phyloP scores from a whole-genome alignment of 2,888 invertebrate species.

The Carabus problematicus region DNA sequence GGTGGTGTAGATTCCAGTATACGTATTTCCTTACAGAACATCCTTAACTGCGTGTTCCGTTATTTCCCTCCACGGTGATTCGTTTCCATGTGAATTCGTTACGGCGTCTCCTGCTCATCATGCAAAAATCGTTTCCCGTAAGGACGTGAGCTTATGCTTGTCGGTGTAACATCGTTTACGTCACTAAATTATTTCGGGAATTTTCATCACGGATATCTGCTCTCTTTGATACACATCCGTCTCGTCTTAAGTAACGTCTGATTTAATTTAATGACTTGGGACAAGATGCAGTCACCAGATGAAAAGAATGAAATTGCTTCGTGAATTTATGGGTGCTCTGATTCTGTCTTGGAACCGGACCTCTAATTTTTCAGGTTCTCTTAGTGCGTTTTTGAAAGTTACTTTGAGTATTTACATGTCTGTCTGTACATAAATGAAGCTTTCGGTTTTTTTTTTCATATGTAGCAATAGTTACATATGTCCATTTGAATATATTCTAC shows the following conservation, averaged over 20 bases:
- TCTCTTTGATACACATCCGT: conserved; percentile 1
- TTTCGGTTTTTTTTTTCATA: background rate
- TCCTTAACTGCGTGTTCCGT: too few relatives aligned
- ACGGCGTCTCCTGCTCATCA: too few relatives aligned
- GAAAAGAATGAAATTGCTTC: conserved; percentile 3
- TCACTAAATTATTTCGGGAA: conserved; percentile 10
- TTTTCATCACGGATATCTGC: conserved; percentile 14
- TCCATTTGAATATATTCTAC: background rate
- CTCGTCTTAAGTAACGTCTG: conserved; percentile 12
- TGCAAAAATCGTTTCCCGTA: too few relatives aligned
- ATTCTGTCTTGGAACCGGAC: background rate
- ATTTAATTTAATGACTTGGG: conserved; percentile 8
- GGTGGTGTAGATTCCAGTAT: too few relatives aligned
- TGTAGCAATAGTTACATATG: background rate
- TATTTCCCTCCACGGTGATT: too few relatives aligned
- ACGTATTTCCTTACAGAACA: too few relatives aligned
- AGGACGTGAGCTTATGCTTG: background rate
- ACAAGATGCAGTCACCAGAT: conserved; percentile 7
- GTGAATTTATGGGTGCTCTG: background rate
- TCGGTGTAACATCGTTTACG: background rate
- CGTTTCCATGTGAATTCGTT: too few relatives aligned
- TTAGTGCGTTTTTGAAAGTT: background rate
- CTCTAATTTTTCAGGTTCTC: too few relatives aligned
- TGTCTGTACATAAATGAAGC: background rate
- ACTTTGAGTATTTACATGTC: background rate